Conservation (phyloP, 2,888 invertebrate genomes). For the Stenotaenia linearis region DNA sequence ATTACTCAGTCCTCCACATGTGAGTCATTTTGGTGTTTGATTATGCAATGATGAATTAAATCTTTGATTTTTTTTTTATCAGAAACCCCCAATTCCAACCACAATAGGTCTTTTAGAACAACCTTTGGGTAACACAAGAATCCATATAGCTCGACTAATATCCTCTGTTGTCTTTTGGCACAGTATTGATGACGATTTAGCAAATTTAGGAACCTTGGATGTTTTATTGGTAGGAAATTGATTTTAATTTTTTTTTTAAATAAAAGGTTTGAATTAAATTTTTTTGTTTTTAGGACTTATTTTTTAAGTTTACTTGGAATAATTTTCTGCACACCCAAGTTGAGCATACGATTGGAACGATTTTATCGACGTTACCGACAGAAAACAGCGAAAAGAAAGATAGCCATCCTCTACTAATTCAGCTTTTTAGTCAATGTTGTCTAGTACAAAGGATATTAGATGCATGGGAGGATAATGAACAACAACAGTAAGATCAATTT, state of each 20-base stretch:
- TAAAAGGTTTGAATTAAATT: conserved; percentile 55
- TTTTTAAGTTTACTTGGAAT: conserved; percentile 86
- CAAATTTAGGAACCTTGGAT: conserved; percentile 54
- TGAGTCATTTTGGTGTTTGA: conserved; percentile 41
- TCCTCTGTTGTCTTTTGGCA: conserved; percentile 66
- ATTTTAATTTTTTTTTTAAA: conserved; percentile 22
- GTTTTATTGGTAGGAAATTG: conserved; percentile 53
- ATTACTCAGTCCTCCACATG: conserved; percentile 64
- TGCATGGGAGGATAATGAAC: conserved; percentile 72
- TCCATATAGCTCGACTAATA: conserved; percentile 73
- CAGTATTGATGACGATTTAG: conserved; percentile 63
- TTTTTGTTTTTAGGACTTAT: no score
- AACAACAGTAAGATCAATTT: conserved; percentile 61
- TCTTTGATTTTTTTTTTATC: conserved; percentile 37
- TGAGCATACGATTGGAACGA: conserved; percentile 67
- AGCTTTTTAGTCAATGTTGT: conserved; percentile 73
- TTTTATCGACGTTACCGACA: conserved; percentile 52
- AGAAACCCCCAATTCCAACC: conserved; percentile 58
- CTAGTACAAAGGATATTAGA: conserved; percentile 72
- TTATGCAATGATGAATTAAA: neutral
- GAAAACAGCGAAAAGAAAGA: conserved; percentile 41
- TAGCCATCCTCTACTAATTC: conserved; percentile 45
- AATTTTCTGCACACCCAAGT: conserved; percentile 92
- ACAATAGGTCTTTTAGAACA: conserved; percentile 65
- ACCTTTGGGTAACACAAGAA: conserved; percentile 71